Base-by-base conservation (phyloP, 2,888 invertebrate genomes). In the Amorpha juglandis region DNA sequence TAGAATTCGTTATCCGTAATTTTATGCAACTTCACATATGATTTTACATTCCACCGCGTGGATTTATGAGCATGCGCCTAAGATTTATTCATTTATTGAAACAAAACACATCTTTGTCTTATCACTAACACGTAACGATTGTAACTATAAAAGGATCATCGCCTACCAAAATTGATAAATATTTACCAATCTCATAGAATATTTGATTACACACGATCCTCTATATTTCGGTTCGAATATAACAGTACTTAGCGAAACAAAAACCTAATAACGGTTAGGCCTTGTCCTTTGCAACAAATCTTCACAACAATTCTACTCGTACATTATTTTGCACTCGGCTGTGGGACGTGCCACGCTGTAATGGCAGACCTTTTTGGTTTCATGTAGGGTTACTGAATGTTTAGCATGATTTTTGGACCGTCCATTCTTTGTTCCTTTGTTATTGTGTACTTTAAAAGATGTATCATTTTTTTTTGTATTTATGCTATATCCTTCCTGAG, bases 241-340 rank as follows among this genome's bases (percentile, higher is more conserved):
- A 42, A 2, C 9, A 58, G 42, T 58, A 58, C 14, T 38, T 42
- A 16, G 19, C 0, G 19, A 11, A 38, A 16, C 19, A 21, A 52
- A 52, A 58, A 42, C 42, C 42, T 58, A 58, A 58, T 53, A 48
- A 58, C 47, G 47, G 53, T 64, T 65, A 48, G 33, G 48, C 58
- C 55, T 58, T 65, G 58, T 48, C 48, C 55, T 55, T 35, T 47
- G 19, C 55, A 65, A 65, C 64, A 58, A 65, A 65, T 65, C 55
- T 58, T 58, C 35, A 19, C 55, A 58, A 65, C 48, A 58, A 58
- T 58, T 16, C 38, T 55, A 19, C 53, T 53, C 52, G 63, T 63
- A 66, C 66, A 66, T 66, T 47, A 66, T 63, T 66, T 66, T 55
- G 66, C 66, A 66, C 66, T 66, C 63, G 53, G 52, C 52, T 9